phyloP scores from a whole-genome alignment of 2,888 invertebrate genomes.

The Idaea dimidiata region DNA sequence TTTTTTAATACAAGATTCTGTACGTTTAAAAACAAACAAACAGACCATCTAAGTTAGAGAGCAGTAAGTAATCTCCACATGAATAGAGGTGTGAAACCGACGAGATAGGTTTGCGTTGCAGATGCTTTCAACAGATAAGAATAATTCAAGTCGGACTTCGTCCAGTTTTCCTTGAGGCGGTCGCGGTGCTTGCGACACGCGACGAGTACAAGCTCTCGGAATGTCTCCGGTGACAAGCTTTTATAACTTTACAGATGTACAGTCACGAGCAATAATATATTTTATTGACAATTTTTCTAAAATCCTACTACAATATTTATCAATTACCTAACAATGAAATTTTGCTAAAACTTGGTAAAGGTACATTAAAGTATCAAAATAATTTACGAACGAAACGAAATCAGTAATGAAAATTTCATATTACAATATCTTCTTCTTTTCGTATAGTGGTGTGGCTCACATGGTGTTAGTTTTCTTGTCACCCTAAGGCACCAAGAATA shows the following conservation, averaged over 20 bases:
- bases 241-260: constrained; percentile 12
- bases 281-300: too few relatives aligned
- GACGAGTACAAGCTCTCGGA: constrained; percentile 19
- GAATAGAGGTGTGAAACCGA: constrained; percentile 58
- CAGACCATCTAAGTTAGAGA: constrained; percentile 6
- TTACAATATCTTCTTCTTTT: too few relatives aligned
- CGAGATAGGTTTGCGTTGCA: constrained; percentile 48
- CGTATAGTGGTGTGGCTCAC: too few relatives aligned
- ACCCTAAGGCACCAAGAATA: too few relatives aligned
- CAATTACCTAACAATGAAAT: too few relatives aligned
- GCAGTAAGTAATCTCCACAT: constrained; percentile 33
- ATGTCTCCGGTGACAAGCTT: constrained; percentile 35
- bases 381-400: too few relatives aligned
- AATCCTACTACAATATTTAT: too few relatives aligned
- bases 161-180: constrained; percentile 35
- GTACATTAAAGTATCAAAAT: too few relatives aligned
- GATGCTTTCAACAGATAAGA: constrained; percentile 65
- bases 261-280: neutral
- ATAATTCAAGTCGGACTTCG: constrained; percentile 61
- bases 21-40: neutral
- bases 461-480: too few relatives aligned
- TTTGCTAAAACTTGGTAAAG: too few relatives aligned
- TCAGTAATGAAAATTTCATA: too few relatives aligned
- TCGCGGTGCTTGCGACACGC: constrained; percentile 11
- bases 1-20: constrained; percentile 5